These are phyloP conservation scores for Gymnocheta viridis DNA, from an alignment of 2,888 invertebrate species.

Conservation along the genomic window DNA sequence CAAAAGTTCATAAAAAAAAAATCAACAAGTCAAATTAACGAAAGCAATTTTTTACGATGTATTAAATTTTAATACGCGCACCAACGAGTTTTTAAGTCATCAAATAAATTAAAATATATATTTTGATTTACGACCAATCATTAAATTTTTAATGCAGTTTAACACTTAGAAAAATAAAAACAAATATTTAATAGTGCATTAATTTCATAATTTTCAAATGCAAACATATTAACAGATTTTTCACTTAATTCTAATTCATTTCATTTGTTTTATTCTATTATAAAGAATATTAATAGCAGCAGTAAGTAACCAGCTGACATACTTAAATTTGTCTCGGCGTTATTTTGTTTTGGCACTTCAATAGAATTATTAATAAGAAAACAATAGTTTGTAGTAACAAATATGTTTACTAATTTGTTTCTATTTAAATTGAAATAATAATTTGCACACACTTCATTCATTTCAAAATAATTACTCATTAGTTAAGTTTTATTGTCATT, in stretches of 20 bases:
- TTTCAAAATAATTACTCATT: constrained; percentile 7
- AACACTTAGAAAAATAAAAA: too few species aligned
- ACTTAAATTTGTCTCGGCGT: neutral
- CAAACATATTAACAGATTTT: neutral
- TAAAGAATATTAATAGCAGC: neutral
- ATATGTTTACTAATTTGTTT: constrained; percentile 3
- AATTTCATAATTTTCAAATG: neutral
- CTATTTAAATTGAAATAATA: neutral
- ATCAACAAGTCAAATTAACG: too few species aligned
- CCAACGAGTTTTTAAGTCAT: too few species aligned
- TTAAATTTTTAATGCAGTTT: too few species aligned
- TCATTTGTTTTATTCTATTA: neutral
- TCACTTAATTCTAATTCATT: neutral
- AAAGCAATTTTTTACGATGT: too few species aligned
- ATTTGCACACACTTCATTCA: constrained; percentile 3
- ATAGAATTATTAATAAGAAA: constrained; percentile 31
- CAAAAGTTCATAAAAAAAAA: too few species aligned
- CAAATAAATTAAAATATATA: too few species aligned
- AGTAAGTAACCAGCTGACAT: constrained; percentile 2
- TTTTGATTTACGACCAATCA: too few species aligned
- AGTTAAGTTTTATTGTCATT: constrained; percentile 6
- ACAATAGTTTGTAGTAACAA: constrained; percentile 9
- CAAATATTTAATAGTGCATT: too few species aligned
- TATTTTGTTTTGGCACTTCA: neutral
- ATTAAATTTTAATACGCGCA: too few species aligned